Evolutionary conservation across 1,140 invertebrate genomes (phyloP).

Genomic region (Drosophila novamexicana): DNA sequence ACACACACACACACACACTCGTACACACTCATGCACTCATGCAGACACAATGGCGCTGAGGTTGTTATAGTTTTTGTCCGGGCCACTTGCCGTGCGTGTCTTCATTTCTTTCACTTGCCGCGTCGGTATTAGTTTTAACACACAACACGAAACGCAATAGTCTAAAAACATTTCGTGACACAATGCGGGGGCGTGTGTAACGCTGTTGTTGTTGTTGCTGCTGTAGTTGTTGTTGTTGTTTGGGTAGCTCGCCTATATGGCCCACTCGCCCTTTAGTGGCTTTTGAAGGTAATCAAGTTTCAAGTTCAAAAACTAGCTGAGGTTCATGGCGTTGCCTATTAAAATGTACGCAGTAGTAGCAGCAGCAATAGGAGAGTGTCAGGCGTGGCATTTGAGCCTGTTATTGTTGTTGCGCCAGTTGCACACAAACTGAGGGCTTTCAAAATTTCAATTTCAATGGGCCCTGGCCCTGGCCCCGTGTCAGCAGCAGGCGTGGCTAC

Average conservation of each 20-base stretch:
- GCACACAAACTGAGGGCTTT: conserved; percentile 28
- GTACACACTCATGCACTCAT: conserved; percentile 5
- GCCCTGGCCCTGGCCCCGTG: conserved; percentile 65
- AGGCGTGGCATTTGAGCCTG: conserved; percentile 31
- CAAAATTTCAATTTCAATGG: conserved; percentile 40
- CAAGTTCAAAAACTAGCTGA: conserved; percentile 75
- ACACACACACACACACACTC: conserved; percentile 11
- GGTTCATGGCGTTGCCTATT: conserved; percentile 65
- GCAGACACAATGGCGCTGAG: conserved; percentile 24
- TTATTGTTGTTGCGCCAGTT: conserved; percentile 63
- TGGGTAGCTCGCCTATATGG: conserved; percentile 34
- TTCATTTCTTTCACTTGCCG: conserved; percentile 33
- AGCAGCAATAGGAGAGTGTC: background rate
- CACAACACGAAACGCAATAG: conserved; percentile 37
- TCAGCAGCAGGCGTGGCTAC: conserved; percentile 42
- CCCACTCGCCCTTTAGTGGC: conserved; percentile 61
- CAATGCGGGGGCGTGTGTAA: conserved; percentile 56
- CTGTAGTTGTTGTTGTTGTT: conserved; percentile 7
- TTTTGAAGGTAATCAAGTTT: conserved; percentile 82
- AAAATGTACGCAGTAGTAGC: conserved; percentile 30
- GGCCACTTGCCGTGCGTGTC: conserved; percentile 69
- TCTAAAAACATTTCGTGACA: conserved; percentile 73
- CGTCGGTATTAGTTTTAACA: conserved; percentile 10
- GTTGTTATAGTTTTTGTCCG: conserved; percentile 57
- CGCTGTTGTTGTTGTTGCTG: conserved; percentile 17